These are phyloP conservation scores for Onychostruthus taczanowskii DNA, from an alignment of 2,113 vertebrate species.

Conservation along the genomic window DNA sequence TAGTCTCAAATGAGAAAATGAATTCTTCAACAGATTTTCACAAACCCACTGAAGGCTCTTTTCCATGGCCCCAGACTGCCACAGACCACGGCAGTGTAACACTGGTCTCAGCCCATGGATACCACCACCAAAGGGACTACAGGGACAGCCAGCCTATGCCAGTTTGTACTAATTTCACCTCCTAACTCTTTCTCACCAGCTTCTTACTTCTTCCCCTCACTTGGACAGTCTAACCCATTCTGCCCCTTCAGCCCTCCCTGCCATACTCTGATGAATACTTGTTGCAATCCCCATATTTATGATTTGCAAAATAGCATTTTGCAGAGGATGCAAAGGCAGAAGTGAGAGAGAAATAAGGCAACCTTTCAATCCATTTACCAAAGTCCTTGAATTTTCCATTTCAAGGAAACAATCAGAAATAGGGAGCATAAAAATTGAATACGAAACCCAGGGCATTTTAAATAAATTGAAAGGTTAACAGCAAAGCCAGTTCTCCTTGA, in stretches of 20 bases:
- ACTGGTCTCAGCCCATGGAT: neutral
- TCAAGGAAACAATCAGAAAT: slow-evolving; percentile 62
- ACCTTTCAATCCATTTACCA: slow-evolving; percentile 64
- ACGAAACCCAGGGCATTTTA: slow-evolving; percentile 44
- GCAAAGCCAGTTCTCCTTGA: neutral
- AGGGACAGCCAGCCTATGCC: neutral
- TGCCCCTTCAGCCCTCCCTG: neutral
- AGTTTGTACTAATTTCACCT: neutral
- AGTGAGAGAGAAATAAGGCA: slow-evolving; percentile 47
- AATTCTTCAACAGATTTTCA: neutral
- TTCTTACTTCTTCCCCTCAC: neutral
- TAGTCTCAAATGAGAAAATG: neutral
- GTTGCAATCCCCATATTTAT: neutral
- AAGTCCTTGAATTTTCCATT: slow-evolving; percentile 49
- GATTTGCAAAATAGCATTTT: slow-evolving; percentile 33
- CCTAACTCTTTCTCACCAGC: neutral
- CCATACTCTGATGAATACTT: slow-evolving; percentile 17
- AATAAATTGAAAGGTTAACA: slow-evolving; percentile 53
- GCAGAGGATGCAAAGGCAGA: neutral
- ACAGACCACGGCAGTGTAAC: neutral
- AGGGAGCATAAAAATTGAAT: slow-evolving; percentile 28
- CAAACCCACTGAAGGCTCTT: neutral
- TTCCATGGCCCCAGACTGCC: neutral
- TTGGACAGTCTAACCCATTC: neutral
- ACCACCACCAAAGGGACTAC: neutral